Evolutionary conservation across 2,113 vertebrate species (phyloP), one percentile per base, ranked within the genome.

Genomic region (Procapra przewalskii): DNA sequence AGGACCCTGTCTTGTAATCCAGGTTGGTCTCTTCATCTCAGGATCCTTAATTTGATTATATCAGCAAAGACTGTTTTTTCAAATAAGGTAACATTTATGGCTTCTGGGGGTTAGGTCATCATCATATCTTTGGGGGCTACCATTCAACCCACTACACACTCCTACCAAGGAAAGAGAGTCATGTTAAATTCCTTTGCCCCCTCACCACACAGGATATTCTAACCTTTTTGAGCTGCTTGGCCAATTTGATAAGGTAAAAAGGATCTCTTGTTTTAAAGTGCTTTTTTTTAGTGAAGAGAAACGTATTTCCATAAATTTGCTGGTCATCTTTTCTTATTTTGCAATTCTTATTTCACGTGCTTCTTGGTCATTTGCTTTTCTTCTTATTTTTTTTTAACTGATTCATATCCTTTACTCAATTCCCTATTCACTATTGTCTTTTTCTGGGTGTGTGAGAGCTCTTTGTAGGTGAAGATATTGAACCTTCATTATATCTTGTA

Each of bases 111-210:
- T 36, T 31, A 21, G n/a, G 52, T 13, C n/a, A 10, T 0, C 1
- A 4, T 5, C 43, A 4, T 13, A 5, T 40, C 55, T 55, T 88
- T 33, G 16, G 40, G 48, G 36, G 48, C 33, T 62, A 11, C 83
- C 36, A 15, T 3, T 50, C 8, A 54, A 14, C 77, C 48, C 23
- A 13, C 12, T 0, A 2, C 23, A 11, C 12, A 2, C 3, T 40
- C 10, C 33, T 50, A 6, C 52, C 4, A 0, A 48, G 25, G 81
- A 21, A 77, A 9, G 23, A 55, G 33, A 36, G 15, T 14, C 2
- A 0, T 3, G 3, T 10, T 23, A 88, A n/a, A 60, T 36, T 31
- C 50, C 29, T n/a, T 81, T 57, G 10, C 16, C 17, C 57, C 50
- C 55, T 91, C 3, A 6, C 5, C 33, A 50, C 11, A 7, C 10